Conservation (phyloP, 2,797 vertebrate genomes). For the Coregonus ussuriensis region DNA sequence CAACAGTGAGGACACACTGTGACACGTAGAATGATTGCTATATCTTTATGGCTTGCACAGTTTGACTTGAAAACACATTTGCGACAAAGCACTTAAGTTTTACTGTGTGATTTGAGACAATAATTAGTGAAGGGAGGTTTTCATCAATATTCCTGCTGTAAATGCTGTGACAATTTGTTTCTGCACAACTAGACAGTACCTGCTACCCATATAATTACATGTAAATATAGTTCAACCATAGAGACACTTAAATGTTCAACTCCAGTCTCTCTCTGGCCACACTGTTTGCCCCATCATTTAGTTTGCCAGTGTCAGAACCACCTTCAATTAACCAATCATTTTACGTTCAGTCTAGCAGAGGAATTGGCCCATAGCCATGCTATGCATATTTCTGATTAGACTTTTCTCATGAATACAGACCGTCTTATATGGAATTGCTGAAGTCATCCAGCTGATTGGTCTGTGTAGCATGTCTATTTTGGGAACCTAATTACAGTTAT, state of each 20-base stretch:
- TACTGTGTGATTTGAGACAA: neutral
- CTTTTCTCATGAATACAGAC: slow-evolving; percentile 35
- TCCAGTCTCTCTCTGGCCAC: neutral
- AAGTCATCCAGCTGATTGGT: too few relatives aligned
- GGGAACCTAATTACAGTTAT: too few relatives aligned
- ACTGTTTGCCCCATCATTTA: neutral
- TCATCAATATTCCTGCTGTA: neutral
- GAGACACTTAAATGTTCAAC: neutral
- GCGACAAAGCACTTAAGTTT: neutral
- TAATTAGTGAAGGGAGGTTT: neutral
- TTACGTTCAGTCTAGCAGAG: slow-evolving; percentile 26
- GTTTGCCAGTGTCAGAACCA: neutral
- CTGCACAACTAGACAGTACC: neutral
- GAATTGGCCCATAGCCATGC: slow-evolving; percentile 42
- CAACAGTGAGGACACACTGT: neutral
- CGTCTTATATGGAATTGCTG: too few relatives aligned
- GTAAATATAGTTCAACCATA: too few relatives aligned
- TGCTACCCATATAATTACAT: neutral
- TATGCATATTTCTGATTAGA: slow-evolving; percentile 43
- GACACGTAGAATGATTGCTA: neutral
- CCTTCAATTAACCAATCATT: slow-evolving; percentile 3
- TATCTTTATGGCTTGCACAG: neutral
- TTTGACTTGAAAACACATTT: neutral
- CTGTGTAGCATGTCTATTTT: too few relatives aligned
- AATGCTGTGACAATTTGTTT: neutral